These are phyloP conservation scores for Gavialis gangeticus DNA, from an alignment of 2,113 vertebrate species.

Conservation along the genomic window DNA sequence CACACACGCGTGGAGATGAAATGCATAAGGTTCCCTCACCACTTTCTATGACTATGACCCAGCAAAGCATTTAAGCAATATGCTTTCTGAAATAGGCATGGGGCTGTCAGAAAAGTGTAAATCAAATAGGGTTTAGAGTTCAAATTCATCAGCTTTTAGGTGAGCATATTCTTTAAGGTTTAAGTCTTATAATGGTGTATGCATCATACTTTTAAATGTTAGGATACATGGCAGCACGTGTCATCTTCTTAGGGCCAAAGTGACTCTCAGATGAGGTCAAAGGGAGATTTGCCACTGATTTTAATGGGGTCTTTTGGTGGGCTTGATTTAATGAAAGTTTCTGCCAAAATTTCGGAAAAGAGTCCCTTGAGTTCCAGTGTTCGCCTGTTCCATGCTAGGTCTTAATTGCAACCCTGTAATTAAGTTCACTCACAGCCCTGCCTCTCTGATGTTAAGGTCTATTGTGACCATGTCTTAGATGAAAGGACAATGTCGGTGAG, in stretches of 20 bases:
- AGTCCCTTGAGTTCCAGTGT: background rate
- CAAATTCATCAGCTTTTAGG: background rate
- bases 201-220: background rate
- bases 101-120: background rate
- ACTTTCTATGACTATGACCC: background rate
- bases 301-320: background rate
- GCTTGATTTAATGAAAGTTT: background rate
- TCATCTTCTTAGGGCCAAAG: background rate
- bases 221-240: background rate
- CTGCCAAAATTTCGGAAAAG: background rate
- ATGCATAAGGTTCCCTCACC: background rate
- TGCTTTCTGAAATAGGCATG: background rate
- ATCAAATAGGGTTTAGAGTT: background rate
- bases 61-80: background rate
- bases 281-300: background rate
- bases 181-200: background rate
- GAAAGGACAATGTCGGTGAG: background rate
- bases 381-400: background rate
- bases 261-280: background rate
- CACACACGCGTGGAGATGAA: background rate
- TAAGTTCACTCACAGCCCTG: background rate
- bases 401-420: conserved; percentile 5
- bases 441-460: background rate
- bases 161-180: background rate
- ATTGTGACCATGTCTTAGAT: background rate